These are phyloP conservation scores for Pachyuromys duprasi DNA, from an alignment of 2,797 vertebrate species.

Conservation along the genomic window DNA sequence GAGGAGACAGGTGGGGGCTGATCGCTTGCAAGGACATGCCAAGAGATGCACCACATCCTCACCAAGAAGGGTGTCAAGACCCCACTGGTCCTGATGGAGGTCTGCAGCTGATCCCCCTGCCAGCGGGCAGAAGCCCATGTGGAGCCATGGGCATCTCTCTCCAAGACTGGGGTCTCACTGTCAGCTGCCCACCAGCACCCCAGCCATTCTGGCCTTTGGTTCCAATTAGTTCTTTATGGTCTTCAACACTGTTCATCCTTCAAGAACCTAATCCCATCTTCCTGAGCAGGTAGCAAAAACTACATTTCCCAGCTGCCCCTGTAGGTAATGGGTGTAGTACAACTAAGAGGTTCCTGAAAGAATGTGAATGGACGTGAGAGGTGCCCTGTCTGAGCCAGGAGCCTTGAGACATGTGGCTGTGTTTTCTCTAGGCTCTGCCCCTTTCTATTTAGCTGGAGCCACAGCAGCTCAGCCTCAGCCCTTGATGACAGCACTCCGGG, in stretches of 20 bases:
- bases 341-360: neutral
- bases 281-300: neutral
- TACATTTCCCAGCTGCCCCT: neutral
- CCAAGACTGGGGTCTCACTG: neutral
- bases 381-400: neutral
- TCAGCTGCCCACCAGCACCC: neutral
- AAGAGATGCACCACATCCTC: neutral
- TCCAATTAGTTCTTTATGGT: neutral
- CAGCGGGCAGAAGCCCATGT: neutral
- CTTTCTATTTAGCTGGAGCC: neutral
- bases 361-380: neutral
- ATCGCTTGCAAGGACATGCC: neutral
- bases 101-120: no score
- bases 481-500: neutral
- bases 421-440: neutral
- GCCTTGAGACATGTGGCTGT: neutral
- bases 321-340: neutral
- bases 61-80: neutral
- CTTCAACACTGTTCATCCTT: neutral
- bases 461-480: neutral
- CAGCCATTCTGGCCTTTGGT: neutral
- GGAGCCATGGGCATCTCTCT: neutral
- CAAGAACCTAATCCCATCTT: neutral
- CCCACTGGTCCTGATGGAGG: neutral
- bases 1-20: neutral